Evolutionary conservation across 2,113 vertebrate species (phyloP), one percentile per base, ranked within the genome.

Genomic region (Ptyas mucosa): DNA sequence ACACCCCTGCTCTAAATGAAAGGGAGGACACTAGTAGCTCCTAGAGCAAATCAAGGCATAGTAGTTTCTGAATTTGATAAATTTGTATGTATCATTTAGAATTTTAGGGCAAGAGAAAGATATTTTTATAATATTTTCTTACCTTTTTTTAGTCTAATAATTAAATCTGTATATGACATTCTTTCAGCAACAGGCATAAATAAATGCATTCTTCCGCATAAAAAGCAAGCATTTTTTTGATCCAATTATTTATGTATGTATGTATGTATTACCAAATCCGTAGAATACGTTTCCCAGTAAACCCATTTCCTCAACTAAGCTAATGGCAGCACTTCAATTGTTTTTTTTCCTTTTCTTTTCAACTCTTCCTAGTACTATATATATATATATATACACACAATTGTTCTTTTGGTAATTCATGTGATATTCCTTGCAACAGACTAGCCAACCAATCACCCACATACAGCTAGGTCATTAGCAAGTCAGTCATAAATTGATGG

Each of bases 401-500:
- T 93, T 55, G 46, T 95, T 89, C 94, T 93, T 94, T 93, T 85
- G 87, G 85, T 91, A 91, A 87, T 96, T 95, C 96, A 95, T 93
- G 96, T 97, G 96, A 97, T 90, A 90, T 90, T 81, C 92, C 95
- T 95, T 94, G 95, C 95, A 97, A 95, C 55, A 96, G 94, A 95
- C 51, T 20, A 89, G 46, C 75, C 88, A 90, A 55, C 87, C 1
- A 3, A 93, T 81, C 0, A 20, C 88, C 86, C 92, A 57, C 89
- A 29, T 34, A 92, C 91, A 43, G 54, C 75, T 0, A 0, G 91
- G 93, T 93, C 93, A 0, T 49, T 94, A 91, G 64, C 39, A 29
- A 93, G 93, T 95, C 94, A 96, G 96, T 97, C 96, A 97, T 95
- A 94, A 94, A 89, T 88, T 88, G 91, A 54, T 95, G 94, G 95